Conservation (phyloP, 2,888 invertebrate genomes). For the Marasmarcha lunaedactyla region DNA sequence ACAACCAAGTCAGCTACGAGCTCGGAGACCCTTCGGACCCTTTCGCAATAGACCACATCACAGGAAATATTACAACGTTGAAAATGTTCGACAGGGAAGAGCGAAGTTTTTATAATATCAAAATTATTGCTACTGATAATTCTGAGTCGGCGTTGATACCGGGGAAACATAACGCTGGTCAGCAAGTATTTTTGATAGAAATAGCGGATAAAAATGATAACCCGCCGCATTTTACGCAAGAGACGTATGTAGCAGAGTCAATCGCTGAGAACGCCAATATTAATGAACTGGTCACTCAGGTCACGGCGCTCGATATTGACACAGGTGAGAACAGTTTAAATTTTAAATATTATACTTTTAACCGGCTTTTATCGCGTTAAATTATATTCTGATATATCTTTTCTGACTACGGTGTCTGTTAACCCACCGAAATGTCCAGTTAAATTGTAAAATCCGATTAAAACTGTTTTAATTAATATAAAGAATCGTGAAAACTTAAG, state of each 20-base stretch:
- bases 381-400: too few species aligned
- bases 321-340: conserved; percentile 62
- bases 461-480: too few species aligned
- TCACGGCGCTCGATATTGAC: conserved; percentile 89
- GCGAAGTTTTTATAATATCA: conserved; percentile 87
- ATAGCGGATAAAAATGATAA: conserved; percentile 98
- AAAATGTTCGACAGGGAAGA: conserved; percentile 89
- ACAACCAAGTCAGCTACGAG: conserved; percentile 86
- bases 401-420: too few species aligned
- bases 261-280: conserved; percentile 87
- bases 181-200: conserved; percentile 88
- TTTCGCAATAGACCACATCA: conserved; percentile 87
- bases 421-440: too few species aligned
- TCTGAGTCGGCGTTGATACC: conserved; percentile 81
- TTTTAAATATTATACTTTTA: background rate
- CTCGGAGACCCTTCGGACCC: conserved; percentile 76
- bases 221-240: conserved; percentile 86
- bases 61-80: conserved; percentile 89
- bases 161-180: conserved; percentile 78
- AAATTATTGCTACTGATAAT: conserved; percentile 91
- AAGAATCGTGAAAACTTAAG: too few species aligned
- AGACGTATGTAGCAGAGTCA: conserved; percentile 78
- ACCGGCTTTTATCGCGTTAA: too few species aligned
- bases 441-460: too few species aligned
- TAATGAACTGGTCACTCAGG: conserved; percentile 86